Evolutionary conservation across 1,140 invertebrate species (phyloP).

Genomic region (Cotesia glomerata): DNA sequence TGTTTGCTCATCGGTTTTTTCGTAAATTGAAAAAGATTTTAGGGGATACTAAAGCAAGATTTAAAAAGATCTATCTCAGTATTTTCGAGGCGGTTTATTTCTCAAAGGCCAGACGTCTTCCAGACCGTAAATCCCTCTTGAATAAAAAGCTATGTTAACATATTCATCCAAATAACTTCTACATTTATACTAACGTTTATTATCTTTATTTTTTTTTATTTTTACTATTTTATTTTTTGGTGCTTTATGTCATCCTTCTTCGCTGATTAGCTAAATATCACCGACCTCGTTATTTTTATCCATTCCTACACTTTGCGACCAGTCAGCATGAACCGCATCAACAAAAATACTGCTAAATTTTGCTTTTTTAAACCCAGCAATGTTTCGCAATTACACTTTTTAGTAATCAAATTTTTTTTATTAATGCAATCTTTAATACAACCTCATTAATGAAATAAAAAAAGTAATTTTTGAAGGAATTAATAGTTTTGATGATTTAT

Average conservation of each 20-base stretch:
- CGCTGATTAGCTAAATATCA: conserved; percentile 5
- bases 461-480: too few relatives aligned
- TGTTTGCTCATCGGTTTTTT: not conserved
- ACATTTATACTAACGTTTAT: not conserved
- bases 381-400: not conserved
- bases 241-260: not conserved
- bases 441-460: too few relatives aligned
- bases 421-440: too few relatives aligned
- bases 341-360: conserved; percentile 27
- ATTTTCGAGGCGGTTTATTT: not conserved
- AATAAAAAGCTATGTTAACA: conserved; percentile 12
- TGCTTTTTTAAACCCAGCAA: not conserved
- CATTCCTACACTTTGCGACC: not conserved
- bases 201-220: not conserved
- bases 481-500: too few relatives aligned
- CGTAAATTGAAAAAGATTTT: too few relatives aligned
- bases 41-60: not conserved
- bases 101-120: conserved; percentile 7
- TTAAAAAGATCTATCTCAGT: not conserved
- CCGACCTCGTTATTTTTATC: not conserved
- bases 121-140: conserved; percentile 16
- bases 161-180: too few relatives aligned
- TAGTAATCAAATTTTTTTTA: not conserved
- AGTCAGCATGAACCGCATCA: not conserved
- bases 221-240: not conserved